phyloP scores from a whole-genome alignment of 1,140 invertebrate genomes.

The Dryas iulia region DNA sequence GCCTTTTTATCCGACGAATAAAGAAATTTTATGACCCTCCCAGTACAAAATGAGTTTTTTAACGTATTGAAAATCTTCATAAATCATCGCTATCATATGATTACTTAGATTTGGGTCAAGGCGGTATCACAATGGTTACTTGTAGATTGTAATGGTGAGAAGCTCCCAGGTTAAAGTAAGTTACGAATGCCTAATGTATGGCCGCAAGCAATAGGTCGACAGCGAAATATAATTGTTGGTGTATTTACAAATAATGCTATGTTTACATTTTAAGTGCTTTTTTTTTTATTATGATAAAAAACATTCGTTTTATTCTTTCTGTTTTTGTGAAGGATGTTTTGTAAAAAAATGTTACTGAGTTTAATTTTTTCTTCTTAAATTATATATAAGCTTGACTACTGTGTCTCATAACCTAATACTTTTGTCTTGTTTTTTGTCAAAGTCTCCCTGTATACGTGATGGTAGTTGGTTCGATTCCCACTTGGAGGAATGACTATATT shows the following conservation, averaged over 20 bases:
- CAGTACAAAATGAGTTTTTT: neutral
- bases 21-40: neutral
- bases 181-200: conserved; percentile 23
- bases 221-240: neutral
- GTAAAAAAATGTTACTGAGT: no score
- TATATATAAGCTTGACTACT: no score
- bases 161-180: conserved; percentile 42
- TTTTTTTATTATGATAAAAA: no score
- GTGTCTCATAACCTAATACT: no score
- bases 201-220: conserved; percentile 1
- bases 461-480: no score
- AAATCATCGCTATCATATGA: conserved; percentile 35
- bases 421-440: no score
- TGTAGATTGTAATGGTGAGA: conserved; percentile 44
- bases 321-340: no score
- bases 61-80: conserved; percentile 15
- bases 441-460: no score
- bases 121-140: conserved; percentile 39
- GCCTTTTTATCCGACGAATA: neutral
- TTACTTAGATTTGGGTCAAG: conserved; percentile 44
- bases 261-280: neutral
- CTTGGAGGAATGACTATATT: no score
- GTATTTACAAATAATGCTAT: neutral
- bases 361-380: no score
- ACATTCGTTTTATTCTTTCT: no score